A percentile compares a stretch with the other conserved stretches of the same genome.
Conservation (phyloP, 37 sponge, comb jelly and placozoan species). For the Bolinopsis microptera region DNA sequence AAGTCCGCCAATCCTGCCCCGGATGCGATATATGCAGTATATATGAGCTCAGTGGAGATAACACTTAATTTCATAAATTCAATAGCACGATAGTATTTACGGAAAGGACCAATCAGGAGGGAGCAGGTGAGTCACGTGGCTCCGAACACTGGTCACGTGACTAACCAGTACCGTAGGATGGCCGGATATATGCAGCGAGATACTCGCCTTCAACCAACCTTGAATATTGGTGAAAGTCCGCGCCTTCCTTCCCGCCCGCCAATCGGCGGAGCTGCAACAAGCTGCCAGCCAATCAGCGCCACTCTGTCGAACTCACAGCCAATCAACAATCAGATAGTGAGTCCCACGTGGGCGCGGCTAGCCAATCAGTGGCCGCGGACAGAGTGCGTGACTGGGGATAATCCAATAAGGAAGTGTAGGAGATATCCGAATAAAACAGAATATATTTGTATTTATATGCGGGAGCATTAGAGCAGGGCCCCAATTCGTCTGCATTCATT, state of each 20-base stretch:
- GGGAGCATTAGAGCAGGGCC: neutral
- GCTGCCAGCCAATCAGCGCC: neutral
- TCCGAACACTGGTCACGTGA: neutral
- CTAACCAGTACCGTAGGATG: neutral
- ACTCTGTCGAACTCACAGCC: neutral
- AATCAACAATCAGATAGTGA: neutral
- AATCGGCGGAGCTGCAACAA: neutral
- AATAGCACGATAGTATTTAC: conserved; percentile 63
- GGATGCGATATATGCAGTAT: conserved; percentile 43
- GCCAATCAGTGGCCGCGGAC: conserved; percentile 17
- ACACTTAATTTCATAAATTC: conserved; percentile 65
- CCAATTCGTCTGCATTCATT: neutral
- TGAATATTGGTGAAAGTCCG: neutral
- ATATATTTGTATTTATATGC: neutral
- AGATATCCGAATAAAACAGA: conserved; percentile 42
- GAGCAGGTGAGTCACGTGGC: conserved; percentile 5
- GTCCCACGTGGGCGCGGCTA: neutral
- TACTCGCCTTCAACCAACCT: neutral
- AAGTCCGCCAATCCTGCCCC: neutral
- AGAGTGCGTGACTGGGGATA: neutral
- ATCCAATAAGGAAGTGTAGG: conserved; percentile 59
- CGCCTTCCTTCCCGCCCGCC: neutral
- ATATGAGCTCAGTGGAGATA: conserved; percentile 38
- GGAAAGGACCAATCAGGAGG: neutral
- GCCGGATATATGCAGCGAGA: conserved; percentile 52